Base-by-base conservation (phyloP, 2,797 vertebrate species). In the Catharus ustulatus region DNA sequence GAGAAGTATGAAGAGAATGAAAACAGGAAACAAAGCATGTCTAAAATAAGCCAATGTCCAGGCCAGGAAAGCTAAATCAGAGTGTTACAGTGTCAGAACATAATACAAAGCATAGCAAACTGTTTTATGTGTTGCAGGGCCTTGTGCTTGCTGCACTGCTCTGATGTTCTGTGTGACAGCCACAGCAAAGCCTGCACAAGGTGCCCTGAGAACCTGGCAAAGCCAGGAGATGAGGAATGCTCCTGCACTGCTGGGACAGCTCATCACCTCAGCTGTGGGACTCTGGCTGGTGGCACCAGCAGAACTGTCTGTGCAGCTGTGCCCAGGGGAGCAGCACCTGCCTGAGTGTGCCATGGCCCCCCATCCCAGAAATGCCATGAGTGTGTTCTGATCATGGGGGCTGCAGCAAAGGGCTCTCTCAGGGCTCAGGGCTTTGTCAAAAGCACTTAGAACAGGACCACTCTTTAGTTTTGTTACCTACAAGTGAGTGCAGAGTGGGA, bases 1-100 rank as follows among this genome's bases (percentile, higher is more conserved):
- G 76, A 84, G 62, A 86, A 66, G 74, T 55, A 81, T 4, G 55
- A 90, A 93, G 66, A 86, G 71, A 93, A 93, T 59, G 32, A 80
- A 81, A 90, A 88, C 63, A 66, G 93, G 83, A 95, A 90, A 90
- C 80, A 86, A 94, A 95, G 92, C 36, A 6, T 42, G 23, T 67
- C 90, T 95, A 79, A 92, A 96, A 93, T 69, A 84, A 91, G 61
- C 32, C 75, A 5, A 13, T 64, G 58, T 57, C 76, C 73, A 43
- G 61, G 58, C 36, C 27, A 40, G 51, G 46, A 34, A n/a, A 91
- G 66, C 66, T 84, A 48, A 76, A 90, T 62, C 89, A 46, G 52
- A 73, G 57, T 38, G 30, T 59, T 55, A 6, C 10, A 51, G 73
- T 34, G 13, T 64, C 68, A 94, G 63, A 43, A 49, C 21, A 5